Evolutionary conservation across 1,140 invertebrate genomes (phyloP).

Genomic region (Sarcophaga bullata): DNA sequence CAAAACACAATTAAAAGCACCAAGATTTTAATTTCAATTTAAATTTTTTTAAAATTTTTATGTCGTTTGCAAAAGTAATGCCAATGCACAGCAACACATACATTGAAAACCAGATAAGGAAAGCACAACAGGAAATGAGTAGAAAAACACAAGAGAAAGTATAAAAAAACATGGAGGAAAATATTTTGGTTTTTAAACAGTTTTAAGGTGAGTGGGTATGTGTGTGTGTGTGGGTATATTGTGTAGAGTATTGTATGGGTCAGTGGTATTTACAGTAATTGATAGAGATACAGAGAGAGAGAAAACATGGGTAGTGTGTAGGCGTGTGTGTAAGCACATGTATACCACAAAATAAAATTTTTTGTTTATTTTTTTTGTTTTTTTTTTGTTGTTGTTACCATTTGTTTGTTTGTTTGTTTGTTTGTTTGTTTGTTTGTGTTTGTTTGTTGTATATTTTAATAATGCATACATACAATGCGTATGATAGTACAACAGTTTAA

Average conservation of each 20-base stretch:
- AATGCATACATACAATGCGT: background rate
- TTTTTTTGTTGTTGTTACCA: background rate
- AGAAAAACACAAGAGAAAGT: too few relatives aligned
- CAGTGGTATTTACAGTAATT: background rate
- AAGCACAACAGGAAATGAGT: background rate
- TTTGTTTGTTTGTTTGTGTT: constrained; percentile 9
- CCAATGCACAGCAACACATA: background rate
- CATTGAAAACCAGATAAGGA: background rate
- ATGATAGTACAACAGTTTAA: background rate
- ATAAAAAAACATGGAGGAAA: too few relatives aligned
- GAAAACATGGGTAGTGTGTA: background rate
- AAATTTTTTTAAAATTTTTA: background rate
- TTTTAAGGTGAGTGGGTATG: background rate
- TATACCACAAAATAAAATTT: background rate
- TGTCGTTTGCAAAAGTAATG: background rate
- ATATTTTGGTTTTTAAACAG: too few relatives aligned
- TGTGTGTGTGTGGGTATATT: background rate
- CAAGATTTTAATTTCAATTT: background rate
- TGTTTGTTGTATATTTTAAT: constrained; percentile 12
- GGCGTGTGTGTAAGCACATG: background rate
- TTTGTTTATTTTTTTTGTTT: too few relatives aligned
- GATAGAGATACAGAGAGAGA: background rate
- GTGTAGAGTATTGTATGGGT: background rate
- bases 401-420: constrained; percentile 3
- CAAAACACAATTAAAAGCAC: too few relatives aligned